phyloP scores from a whole-genome alignment of 2,888 invertebrate genomes.

The Onchidella celtica region DNA sequence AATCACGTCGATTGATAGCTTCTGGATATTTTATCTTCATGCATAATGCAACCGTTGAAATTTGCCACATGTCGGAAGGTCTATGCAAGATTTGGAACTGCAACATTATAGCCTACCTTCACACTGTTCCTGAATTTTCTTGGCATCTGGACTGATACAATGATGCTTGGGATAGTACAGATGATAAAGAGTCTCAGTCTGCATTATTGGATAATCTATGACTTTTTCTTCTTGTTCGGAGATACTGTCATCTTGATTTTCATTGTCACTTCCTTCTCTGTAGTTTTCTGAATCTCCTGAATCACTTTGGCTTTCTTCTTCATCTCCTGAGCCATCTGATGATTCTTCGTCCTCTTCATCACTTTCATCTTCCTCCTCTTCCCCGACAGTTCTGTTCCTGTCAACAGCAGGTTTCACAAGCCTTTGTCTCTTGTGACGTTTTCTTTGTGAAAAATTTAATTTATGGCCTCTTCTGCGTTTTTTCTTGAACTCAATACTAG shows the following conservation, averaged over 20 bases:
- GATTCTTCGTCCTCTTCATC: slow-evolving; percentile 33
- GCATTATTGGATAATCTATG: slow-evolving; percentile 48
- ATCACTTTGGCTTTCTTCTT: slow-evolving; percentile 28
- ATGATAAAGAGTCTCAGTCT: slow-evolving; percentile 49
- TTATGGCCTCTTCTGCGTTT: slow-evolving; percentile 23
- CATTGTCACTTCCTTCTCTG: neutral
- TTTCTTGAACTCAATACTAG: slow-evolving; percentile 25
- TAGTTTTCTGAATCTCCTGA: neutral
- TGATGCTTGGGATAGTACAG: slow-evolving; percentile 47
- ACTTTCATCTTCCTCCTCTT: slow-evolving; percentile 39
- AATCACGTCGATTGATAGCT: too few species aligned
- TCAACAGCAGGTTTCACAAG: slow-evolving; percentile 5
- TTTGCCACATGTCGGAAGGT: too few species aligned
- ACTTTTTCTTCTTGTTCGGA: slow-evolving; percentile 20
- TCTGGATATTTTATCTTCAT: too few species aligned
- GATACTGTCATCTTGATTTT: neutral
- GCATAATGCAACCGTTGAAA: too few species aligned
- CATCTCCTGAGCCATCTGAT: neutral
- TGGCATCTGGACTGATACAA: slow-evolving; percentile 44
- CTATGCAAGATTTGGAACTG: too few species aligned
- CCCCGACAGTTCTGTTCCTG: slow-evolving; percentile 26
- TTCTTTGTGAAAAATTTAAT: slow-evolving; percentile 29
- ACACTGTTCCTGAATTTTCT: slow-evolving; percentile 42
- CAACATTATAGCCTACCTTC: slow-evolving; percentile 39
- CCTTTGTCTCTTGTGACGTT: slow-evolving; percentile 35